Evolutionary conservation across 2,797 vertebrate genomes (phyloP).

Genomic region (Coregonus suidteri): DNA sequence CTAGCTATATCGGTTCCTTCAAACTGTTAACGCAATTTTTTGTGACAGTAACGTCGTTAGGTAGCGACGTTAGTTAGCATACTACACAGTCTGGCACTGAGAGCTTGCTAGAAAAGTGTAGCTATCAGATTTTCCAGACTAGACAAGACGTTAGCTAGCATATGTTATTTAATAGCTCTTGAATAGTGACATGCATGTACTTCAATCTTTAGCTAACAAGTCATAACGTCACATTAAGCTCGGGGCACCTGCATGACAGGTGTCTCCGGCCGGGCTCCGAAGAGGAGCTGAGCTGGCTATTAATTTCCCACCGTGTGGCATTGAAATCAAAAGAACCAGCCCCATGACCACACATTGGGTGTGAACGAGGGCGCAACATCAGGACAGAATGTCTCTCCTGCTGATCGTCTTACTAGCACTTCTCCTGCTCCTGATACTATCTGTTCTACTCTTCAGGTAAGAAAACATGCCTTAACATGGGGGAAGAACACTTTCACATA

Average conservation of each 20-base stretch:
- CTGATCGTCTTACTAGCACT: slow-evolving; percentile 60
- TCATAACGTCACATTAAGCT: not conserved
- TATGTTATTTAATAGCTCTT: not conserved
- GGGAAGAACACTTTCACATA: not conserved
- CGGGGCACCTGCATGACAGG: slow-evolving; percentile 13
- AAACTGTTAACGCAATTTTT: not conserved
- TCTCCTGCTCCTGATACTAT: slow-evolving; percentile 54
- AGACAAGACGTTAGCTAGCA: not conserved
- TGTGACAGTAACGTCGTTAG: not conserved
- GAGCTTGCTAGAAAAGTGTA: not conserved
- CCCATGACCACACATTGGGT: slow-evolving; percentile 56
- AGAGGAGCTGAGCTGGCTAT: slow-evolving; percentile 4
- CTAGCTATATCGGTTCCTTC: not conserved
- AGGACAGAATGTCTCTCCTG: slow-evolving; percentile 74
- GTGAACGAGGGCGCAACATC: slow-evolving; percentile 46
- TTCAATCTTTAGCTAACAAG: slow-evolving; percentile 11
- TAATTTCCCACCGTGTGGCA: slow-evolving; percentile 45
- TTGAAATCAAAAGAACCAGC: slow-evolving; percentile 49
- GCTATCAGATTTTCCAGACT: not conserved
- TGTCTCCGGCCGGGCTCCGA: slow-evolving; percentile 7
- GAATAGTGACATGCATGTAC: not conserved
- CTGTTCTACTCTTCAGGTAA: slow-evolving; percentile 72
- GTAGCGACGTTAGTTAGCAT: not conserved
- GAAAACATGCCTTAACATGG: not conserved
- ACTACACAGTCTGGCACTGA: not conserved